Evolutionary conservation across 2,888 invertebrate genomes (phyloP).

Genomic region (Hydrotaea diabolus): DNA sequence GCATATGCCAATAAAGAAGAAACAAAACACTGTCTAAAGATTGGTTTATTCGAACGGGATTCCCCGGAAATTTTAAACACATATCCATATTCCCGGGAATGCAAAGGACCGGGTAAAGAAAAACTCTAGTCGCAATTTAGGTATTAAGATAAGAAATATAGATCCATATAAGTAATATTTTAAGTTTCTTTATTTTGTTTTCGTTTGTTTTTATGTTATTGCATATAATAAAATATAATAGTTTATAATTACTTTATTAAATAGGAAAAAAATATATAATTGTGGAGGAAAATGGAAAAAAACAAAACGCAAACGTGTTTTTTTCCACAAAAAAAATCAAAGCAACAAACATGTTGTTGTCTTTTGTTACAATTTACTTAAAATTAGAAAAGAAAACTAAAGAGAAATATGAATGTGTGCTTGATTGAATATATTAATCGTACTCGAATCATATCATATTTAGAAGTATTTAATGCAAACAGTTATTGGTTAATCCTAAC

Average conservation of each 20-base stretch:
- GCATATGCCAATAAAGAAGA: too few relatives aligned
- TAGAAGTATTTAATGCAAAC: conserved; percentile 17
- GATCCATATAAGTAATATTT: not conserved
- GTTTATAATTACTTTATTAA: conserved; percentile 28
- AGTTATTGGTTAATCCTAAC: conserved; percentile 59
- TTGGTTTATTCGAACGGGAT: too few relatives aligned
- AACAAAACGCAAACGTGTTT: not conserved
- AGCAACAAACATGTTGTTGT: conserved; percentile 1
- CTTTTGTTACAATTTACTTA: conserved; percentile 25
- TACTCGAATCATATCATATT: not conserved
- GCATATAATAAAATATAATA: conserved; percentile 34
- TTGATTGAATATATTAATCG: not conserved
- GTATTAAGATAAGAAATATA: too few relatives aligned
- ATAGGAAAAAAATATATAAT: conserved; percentile 9
- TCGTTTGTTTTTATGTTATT: conserved; percentile 14
- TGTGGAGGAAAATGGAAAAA: conserved; percentile 1
- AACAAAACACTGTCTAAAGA: too few relatives aligned
- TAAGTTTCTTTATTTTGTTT: conserved; percentile 35
- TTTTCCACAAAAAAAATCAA: not conserved
- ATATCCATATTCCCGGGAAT: too few relatives aligned
- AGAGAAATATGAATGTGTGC: not conserved
- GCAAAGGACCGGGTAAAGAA: too few relatives aligned
- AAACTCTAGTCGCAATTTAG: too few relatives aligned
- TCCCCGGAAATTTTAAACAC: too few relatives aligned
- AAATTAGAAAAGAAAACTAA: not conserved